Evolutionary conservation across 23 tunicate genomes (phyloP).

Genomic region (Clavelina lepadiformis): DNA sequence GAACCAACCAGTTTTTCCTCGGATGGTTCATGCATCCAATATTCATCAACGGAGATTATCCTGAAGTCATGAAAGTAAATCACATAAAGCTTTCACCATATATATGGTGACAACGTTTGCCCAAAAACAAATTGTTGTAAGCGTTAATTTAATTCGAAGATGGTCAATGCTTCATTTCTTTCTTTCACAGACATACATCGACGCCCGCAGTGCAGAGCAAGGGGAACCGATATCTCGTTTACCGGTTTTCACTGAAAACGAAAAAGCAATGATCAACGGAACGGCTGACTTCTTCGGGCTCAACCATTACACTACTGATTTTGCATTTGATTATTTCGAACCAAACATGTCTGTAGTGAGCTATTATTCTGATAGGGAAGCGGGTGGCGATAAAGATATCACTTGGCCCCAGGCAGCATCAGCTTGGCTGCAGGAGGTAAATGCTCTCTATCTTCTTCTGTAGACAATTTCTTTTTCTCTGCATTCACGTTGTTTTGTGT

Average conservation of each 20-base stretch:
- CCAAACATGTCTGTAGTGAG: slow-evolving; percentile 21
- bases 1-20: slow-evolving; percentile 67
- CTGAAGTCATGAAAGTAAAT: slow-evolving; percentile 78
- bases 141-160: background rate
- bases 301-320: slow-evolving; percentile 80
- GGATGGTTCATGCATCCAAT: slow-evolving; percentile 98
- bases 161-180: background rate
- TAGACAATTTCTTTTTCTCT: background rate
- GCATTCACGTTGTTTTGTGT: background rate
- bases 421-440: slow-evolving; percentile 71
- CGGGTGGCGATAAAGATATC: slow-evolving; percentile 42
- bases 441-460: background rate
- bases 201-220: slow-evolving; percentile 51
- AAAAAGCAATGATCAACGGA: slow-evolving; percentile 38
- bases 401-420: slow-evolving; percentile 91
- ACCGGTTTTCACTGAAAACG: slow-evolving; percentile 66
- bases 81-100: background rate
- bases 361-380: slow-evolving; percentile 62
- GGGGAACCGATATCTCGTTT: slow-evolving; percentile 60
- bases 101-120: background rate
- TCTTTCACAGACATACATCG: slow-evolving; percentile 56
- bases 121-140: background rate
- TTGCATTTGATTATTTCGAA: slow-evolving; percentile 46
- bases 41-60: slow-evolving; percentile 85
- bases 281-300: slow-evolving; percentile 91